Evolutionary conservation across 2,888 invertebrate genomes (phyloP), one percentile per base, ranked within the genome.

Genomic region (Marasmarcha lunaedactyla): DNA sequence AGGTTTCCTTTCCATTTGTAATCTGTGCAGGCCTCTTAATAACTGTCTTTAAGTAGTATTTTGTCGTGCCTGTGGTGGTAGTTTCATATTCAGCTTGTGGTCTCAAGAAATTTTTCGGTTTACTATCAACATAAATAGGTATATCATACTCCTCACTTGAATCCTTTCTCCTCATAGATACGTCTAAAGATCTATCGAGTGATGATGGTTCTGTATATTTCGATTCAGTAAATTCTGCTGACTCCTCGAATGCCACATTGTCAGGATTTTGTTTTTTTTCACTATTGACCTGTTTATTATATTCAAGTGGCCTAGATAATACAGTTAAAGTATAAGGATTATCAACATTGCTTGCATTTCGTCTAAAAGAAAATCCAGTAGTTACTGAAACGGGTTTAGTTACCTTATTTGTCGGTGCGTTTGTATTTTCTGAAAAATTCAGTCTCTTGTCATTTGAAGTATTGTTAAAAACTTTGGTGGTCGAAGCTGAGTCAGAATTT

Each of bases 331-430:
- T 81, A 51, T 84, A 84, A 34, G 74, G 71, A 51, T 71, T 78
- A 55, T 74, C 67, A 46, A 68, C 59, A 53, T 74, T 74, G 52
- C 76, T 71, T 43, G 51, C 39, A 54, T 83, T 72, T 44, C 73
- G 63, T 44, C 83, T 64, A 43, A 85, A 73, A 30, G 84, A 79
- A 62, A 85, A 85, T 46, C 84, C 84, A 42, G 83, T 71, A 46
- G 84, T 78, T 63, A 83, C 56, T 49, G 84, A 77, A 47, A 57
- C 52, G 48, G 71, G 76, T 63, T 72, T 78, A 49, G 64, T 63
- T 49, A 59, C 57, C 41, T 58, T 52, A 44, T 54, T 60, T 47
- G 57, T 49, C 39, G 58, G 52, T 40, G 63, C 50, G 51, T 56
- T 59, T 42, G 66, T 62, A 52, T 64, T 49, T 53, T 70, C 65